Percentiles rank a stretch among this genome's conserved stretches.
Conservation (phyloP, 2,113 vertebrate species). For the Rhinolophus ferrumequinum region DNA sequence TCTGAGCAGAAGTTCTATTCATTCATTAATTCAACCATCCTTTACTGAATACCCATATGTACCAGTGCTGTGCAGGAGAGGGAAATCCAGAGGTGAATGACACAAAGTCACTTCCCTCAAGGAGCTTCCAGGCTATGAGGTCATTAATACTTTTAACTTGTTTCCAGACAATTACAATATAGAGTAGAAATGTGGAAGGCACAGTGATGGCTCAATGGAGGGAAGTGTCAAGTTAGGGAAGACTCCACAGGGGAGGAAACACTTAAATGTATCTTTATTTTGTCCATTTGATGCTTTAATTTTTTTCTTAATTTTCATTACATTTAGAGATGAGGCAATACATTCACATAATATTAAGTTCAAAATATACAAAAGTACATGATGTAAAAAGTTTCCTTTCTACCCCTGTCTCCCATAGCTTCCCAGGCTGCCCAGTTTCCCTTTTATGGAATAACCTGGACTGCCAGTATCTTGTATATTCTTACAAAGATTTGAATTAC, state of each 20-base stretch:
- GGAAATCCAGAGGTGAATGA: neutral
- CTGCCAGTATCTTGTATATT: neutral
- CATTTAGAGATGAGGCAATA: neutral
- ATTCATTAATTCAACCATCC: neutral
- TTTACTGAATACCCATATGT: neutral
- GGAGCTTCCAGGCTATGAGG: neutral
- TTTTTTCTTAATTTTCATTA: neutral
- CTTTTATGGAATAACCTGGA: neutral
- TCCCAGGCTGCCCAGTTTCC: neutral
- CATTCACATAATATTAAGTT: neutral
- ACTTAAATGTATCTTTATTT: neutral
- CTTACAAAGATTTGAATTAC: neutral
- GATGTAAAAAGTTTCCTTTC: neutral
- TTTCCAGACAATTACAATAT: neutral
- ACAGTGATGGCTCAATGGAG: neutral
- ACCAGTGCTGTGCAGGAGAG: neutral
- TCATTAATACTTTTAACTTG: neutral
- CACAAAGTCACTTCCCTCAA: neutral
- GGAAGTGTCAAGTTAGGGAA: neutral
- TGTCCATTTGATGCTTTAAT: neutral
- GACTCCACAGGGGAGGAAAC: neutral
- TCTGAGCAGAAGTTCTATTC: neutral
- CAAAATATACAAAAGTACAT: neutral
- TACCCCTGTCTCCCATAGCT: neutral
- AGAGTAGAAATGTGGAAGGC: neutral